Conservation (phyloP, 1,140 invertebrate genomes). For the Eurosta solidaginis region DNA sequence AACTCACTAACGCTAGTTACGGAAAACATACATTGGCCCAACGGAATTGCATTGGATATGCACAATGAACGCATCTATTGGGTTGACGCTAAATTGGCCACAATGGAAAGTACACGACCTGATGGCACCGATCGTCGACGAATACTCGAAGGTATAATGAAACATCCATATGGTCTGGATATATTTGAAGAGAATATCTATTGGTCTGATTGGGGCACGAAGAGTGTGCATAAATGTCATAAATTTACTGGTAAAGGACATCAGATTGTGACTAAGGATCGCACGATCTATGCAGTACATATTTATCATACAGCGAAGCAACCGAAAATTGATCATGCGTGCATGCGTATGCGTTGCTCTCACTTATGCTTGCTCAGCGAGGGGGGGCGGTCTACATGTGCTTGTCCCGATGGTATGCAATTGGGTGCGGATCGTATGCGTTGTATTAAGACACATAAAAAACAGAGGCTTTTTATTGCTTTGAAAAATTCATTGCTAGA, state of each 20-base stretch:
- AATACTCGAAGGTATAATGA: slow-evolving; percentile 64
- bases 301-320: slow-evolving; percentile 71
- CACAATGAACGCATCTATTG: slow-evolving; percentile 79
- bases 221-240: slow-evolving; percentile 69
- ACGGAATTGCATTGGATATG: slow-evolving; percentile 86
- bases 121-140: slow-evolving; percentile 73
- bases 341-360: slow-evolving; percentile 69
- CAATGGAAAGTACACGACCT: slow-evolving; percentile 76
- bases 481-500: slow-evolving; percentile 55
- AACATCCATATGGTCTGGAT: slow-evolving; percentile 80
- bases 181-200: slow-evolving; percentile 87
- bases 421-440: slow-evolving; percentile 62
- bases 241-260: slow-evolving; percentile 71
- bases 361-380: slow-evolving; percentile 81
- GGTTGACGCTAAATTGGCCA: slow-evolving; percentile 74
- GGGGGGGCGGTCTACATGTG: slow-evolving; percentile 68
- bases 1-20: slow-evolving; percentile 66
- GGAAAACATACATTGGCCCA: slow-evolving; percentile 79
- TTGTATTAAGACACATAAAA: slow-evolving; percentile 62
- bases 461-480: slow-evolving; percentile 59
- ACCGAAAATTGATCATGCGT: slow-evolving; percentile 69
- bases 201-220: slow-evolving; percentile 81
- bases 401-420: slow-evolving; percentile 75
- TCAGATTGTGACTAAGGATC: slow-evolving; percentile 60
- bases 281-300: slow-evolving; percentile 67